Conservation (phyloP, 2,888 invertebrate species). For the Bombylius major region DNA sequence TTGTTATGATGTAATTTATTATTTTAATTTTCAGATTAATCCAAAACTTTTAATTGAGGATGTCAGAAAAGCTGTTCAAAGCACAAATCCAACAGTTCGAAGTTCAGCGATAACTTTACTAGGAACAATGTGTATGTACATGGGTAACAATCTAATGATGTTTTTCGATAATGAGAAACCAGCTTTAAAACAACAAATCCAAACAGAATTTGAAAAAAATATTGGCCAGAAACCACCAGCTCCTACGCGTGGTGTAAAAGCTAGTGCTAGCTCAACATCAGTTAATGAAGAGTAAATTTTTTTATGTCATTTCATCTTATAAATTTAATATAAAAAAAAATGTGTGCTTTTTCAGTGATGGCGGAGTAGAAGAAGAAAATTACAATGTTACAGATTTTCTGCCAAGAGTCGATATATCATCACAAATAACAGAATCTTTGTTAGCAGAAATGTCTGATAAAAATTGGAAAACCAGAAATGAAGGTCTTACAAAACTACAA, state of each 20-base stretch:
- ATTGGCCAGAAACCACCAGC: conserved; percentile 61
- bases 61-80: conserved; percentile 69
- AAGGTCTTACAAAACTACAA: conserved; percentile 38
- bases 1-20: not conserved
- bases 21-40: conserved; percentile 43
- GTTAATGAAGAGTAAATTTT: conserved; percentile 10
- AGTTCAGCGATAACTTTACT: conserved; percentile 51
- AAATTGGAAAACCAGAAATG: conserved; percentile 71
- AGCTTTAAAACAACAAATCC: conserved; percentile 69
- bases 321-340: too few species aligned
- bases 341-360: conserved; percentile 6
- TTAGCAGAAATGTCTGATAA: conserved; percentile 74
- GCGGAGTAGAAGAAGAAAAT: conserved; percentile 38
- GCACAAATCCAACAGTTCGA: conserved; percentile 75
- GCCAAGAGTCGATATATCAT: conserved; percentile 68
- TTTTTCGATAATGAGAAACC: conserved; percentile 83
- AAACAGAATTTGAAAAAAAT: conserved; percentile 73
- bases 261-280: conserved; percentile 15
- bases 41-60: conserved; percentile 61
- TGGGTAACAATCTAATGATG: conserved; percentile 57
- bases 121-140: conserved; percentile 68
- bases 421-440: conserved; percentile 67
- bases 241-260: conserved; percentile 50
- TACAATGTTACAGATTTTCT: conserved; percentile 54
- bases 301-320: conserved; percentile 1